Conservation (phyloP, 2,113 vertebrate species). For the Xiphophorus maculatus region DNA sequence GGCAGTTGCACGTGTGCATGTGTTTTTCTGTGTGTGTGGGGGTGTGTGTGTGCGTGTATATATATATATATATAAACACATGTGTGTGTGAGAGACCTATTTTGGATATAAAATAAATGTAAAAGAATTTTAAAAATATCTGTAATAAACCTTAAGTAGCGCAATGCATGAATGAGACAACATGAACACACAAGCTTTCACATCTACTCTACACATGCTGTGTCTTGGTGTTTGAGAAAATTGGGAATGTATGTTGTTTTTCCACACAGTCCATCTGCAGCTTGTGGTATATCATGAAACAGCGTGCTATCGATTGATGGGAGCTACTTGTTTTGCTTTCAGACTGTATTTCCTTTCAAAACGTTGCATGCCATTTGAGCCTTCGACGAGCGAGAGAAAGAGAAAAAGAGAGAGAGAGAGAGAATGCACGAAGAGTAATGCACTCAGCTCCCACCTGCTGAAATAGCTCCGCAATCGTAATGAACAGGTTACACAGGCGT, state of each 20-base stretch:
- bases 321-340: conserved; percentile 61
- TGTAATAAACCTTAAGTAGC: conserved; percentile 69
- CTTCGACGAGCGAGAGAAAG: conserved; percentile 46
- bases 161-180: conserved; percentile 69
- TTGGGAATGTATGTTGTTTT: conserved; percentile 76
- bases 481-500: conserved; percentile 62
- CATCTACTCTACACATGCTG: conserved; percentile 68
- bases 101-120: conserved; percentile 62
- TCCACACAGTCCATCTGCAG: conserved; percentile 70
- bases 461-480: conserved; percentile 68
- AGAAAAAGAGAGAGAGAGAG: neutral
- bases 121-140: conserved; percentile 66
- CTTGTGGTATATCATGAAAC: conserved; percentile 67
- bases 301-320: conserved; percentile 49
- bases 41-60: neutral
- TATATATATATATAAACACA: conserved; percentile 47
- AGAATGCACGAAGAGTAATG: conserved; percentile 62
- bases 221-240: conserved; percentile 65
- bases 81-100: conserved; percentile 61
- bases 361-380: conserved; percentile 63
- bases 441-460: conserved; percentile 68
- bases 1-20: conserved; percentile 66
- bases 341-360: conserved; percentile 68
- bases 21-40: too few species aligned
- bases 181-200: conserved; percentile 66